phyloP scores from a whole-genome alignment of 2,888 invertebrate species.

The Patella ulyssiponensis region DNA sequence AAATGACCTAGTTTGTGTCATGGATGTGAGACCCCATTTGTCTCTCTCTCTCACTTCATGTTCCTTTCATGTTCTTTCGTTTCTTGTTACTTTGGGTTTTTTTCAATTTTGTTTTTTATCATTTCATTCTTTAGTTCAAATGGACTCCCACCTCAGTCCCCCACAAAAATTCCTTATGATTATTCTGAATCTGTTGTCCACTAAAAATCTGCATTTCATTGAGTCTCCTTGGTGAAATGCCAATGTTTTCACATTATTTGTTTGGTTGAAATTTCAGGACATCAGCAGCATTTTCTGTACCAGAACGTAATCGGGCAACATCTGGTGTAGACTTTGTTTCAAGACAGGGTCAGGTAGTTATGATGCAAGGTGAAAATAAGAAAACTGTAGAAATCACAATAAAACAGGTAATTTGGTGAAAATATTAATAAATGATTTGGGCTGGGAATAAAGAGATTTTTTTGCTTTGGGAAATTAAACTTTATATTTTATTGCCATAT shows the following conservation, averaged over 20 bases:
- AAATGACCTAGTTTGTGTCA: too few relatives aligned
- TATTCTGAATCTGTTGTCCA: background rate
- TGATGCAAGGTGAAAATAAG: slow-evolving; percentile 55
- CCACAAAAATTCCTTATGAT: background rate
- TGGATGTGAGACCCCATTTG: too few relatives aligned
- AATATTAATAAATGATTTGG: background rate
- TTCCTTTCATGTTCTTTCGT: too few relatives aligned
- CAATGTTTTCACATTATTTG: background rate
- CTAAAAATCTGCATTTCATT: too few relatives aligned
- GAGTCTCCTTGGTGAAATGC: too few relatives aligned
- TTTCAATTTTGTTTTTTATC: too few relatives aligned
- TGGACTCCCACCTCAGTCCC: too few relatives aligned
- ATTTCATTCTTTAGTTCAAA: too few relatives aligned
- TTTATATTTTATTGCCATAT: background rate
- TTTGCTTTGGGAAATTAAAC: background rate
- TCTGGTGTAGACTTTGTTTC: slow-evolving; percentile 67
- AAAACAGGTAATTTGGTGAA: slow-evolving; percentile 53
- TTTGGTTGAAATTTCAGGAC: slow-evolving; percentile 47
- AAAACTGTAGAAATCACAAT: slow-evolving; percentile 60
- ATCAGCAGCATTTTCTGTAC: slow-evolving; percentile 42
- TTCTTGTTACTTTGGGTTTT: too few relatives aligned
- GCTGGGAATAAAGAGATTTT: background rate
- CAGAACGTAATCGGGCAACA: slow-evolving; percentile 52
- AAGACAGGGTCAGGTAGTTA: slow-evolving; percentile 54
- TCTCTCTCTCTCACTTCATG: too few relatives aligned